Evolutionary conservation across 2,797 vertebrate species (phyloP).

Genomic region (Scolopax bukidnonensis): DNA sequence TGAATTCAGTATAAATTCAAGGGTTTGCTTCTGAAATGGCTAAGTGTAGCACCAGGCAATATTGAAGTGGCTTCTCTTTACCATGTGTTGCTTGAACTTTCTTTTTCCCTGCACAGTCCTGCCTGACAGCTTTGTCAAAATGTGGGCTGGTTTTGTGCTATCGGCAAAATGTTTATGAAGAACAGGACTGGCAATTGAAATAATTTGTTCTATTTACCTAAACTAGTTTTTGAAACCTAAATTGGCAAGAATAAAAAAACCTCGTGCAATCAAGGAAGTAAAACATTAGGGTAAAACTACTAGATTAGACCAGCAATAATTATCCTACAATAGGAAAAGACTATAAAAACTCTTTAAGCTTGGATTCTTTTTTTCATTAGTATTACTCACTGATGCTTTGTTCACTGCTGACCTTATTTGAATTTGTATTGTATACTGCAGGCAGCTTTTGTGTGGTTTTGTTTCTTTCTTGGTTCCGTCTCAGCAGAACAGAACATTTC

Average conservation of each 20-base stretch:
- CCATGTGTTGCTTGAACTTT: neutral
- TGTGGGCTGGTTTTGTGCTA: neutral
- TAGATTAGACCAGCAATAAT: neutral
- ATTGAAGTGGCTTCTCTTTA: neutral
- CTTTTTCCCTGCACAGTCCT: neutral
- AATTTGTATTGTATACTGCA: neutral
- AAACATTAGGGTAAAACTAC: neutral
- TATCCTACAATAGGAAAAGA: neutral
- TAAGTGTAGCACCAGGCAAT: fast-evolving
- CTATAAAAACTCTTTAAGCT: neutral
- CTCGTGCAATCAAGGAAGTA: neutral
- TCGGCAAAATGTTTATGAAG: neutral
- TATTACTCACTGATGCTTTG: neutral
- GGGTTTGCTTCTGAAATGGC: neutral
- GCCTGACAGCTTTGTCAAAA: neutral
- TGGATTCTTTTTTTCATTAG: neutral
- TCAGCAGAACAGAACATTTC: neutral
- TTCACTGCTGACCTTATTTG: neutral
- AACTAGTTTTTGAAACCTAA: neutral
- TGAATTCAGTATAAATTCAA: neutral
- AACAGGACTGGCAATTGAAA: neutral
- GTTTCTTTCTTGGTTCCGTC: neutral
- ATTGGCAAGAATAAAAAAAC: neutral
- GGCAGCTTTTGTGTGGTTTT: neutral
- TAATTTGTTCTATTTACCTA: neutral